These are phyloP conservation scores for Oophaga pumilio DNA, from an alignment of 2,113 vertebrate genomes.

Conservation along the genomic window DNA sequence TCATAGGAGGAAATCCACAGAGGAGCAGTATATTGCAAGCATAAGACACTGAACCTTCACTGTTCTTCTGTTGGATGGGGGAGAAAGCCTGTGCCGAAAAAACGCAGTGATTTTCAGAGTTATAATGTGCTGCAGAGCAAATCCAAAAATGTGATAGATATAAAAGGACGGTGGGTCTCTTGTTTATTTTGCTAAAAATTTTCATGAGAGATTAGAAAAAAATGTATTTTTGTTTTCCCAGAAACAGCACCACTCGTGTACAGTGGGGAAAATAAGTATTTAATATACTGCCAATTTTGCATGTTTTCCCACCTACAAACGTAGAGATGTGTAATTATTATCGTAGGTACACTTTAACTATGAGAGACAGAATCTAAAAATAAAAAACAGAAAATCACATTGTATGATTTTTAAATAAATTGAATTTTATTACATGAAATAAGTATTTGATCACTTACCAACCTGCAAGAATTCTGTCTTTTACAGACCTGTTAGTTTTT, in stretches of 20 bases:
- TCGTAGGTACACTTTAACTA: too few relatives aligned
- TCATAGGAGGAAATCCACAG: constrained; percentile 4
- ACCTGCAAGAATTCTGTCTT: too few relatives aligned
- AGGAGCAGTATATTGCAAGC: not conserved
- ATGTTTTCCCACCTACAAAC: too few relatives aligned
- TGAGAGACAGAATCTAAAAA: too few relatives aligned
- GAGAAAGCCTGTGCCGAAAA: not conserved
- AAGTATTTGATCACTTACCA: too few relatives aligned
- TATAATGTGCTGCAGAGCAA: not conserved
- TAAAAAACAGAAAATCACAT: too few relatives aligned
- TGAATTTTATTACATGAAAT: too few relatives aligned
- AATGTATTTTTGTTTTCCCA: not conserved
- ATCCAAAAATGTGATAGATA: not conserved
- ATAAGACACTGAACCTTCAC: not conserved
- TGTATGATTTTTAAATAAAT: too few relatives aligned
- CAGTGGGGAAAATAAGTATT: too few relatives aligned
- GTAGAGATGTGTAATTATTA: too few relatives aligned
- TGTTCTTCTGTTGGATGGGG: not conserved
- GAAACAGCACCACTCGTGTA: not conserved
- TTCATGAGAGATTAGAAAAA: not conserved
- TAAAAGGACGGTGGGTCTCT: not conserved
- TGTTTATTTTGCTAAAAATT: not conserved
- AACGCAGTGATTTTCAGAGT: not conserved
- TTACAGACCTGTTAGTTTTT: too few relatives aligned
- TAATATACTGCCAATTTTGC: too few relatives aligned